These are phyloP conservation scores for Zygaena filipendulae DNA, from an alignment of 2,888 invertebrate species.

Conservation along the genomic window DNA sequence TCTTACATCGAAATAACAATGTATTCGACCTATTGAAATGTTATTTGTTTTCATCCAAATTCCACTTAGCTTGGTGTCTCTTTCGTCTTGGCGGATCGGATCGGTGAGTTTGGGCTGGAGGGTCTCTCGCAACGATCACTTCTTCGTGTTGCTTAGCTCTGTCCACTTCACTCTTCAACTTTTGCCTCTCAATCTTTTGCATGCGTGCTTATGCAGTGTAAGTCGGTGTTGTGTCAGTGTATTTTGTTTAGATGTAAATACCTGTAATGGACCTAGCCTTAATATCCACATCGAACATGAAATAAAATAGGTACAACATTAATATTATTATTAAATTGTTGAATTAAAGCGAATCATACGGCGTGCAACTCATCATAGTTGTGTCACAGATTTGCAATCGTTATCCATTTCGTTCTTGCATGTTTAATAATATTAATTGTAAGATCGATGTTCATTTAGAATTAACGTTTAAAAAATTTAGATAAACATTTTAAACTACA, in stretches of 20 bases:
- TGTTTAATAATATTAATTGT: constrained; percentile 50
- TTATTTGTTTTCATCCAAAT: constrained; percentile 66
- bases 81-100: constrained; percentile 18
- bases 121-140: too few relatives aligned
- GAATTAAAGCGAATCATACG: constrained; percentile 15
- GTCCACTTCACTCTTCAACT: constrained; percentile 34
- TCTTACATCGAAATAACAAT: constrained; percentile 66
- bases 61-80: constrained; percentile 32
- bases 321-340: constrained; percentile 31
- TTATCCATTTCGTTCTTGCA: constrained; percentile 48
- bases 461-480: constrained; percentile 40
- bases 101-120: constrained; percentile 11
- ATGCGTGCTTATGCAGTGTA: constrained; percentile 61
- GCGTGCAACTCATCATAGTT: constrained; percentile 4
- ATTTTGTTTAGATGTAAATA: constrained; percentile 53
- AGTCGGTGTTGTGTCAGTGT: constrained; percentile 42
- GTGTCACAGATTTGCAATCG: constrained; percentile 20
- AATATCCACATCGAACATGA: constrained; percentile 58
- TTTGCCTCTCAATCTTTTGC: constrained; percentile 62
- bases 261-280: constrained; percentile 60
- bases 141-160: constrained; percentile 26
- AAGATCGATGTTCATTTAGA: constrained; percentile 55
- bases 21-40: constrained; percentile 38
- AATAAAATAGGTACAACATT: constrained; percentile 46
- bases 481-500: constrained; percentile 26